A percentile compares a stretch with the other conserved stretches of the same genome.
These are phyloP conservation scores for Nothoprocta perdicaria DNA, from an alignment of 2,113 vertebrate species.

Conservation along the genomic window DNA sequence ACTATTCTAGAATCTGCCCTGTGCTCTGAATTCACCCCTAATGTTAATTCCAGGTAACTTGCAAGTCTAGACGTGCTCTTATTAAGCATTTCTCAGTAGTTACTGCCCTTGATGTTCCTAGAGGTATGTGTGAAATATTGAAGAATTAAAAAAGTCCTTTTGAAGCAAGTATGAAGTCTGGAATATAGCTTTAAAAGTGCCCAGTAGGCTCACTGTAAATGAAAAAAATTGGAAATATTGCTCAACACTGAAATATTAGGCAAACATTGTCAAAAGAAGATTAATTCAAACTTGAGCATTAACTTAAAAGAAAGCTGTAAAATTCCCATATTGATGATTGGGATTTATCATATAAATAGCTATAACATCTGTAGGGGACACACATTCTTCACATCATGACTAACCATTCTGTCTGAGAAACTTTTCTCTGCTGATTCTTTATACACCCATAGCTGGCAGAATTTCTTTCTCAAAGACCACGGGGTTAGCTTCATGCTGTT, in stretches of 20 bases:
- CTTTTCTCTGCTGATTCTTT: slow-evolving; percentile 56
- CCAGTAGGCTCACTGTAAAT: slow-evolving; percentile 50
- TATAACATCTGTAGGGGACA: slow-evolving; percentile 73
- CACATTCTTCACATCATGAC: slow-evolving; percentile 63
- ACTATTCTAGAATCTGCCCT: not conserved
- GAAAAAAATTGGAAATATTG: slow-evolving; percentile 61
- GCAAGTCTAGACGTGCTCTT: not conserved
- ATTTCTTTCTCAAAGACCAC: slow-evolving; percentile 62
- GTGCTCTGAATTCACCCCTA: slow-evolving; percentile 10
- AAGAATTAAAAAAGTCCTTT: slow-evolving; percentile 41
- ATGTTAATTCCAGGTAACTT: slow-evolving; percentile 22
- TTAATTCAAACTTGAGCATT: slow-evolving; percentile 71
- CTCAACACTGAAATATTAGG: slow-evolving; percentile 74
- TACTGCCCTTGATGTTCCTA: not conserved
- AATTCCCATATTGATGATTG: slow-evolving; percentile 52
- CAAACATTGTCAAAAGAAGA: slow-evolving; percentile 73
- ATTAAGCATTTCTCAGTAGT: slow-evolving; percentile 28
- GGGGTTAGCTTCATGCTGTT: slow-evolving; percentile 52
- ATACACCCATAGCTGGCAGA: slow-evolving; percentile 38
- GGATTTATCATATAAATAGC: slow-evolving; percentile 74
- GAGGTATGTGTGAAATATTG: slow-evolving; percentile 4
- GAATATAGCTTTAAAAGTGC: slow-evolving; percentile 60
- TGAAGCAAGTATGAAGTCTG: slow-evolving; percentile 42
- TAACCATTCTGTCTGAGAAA: slow-evolving; percentile 62
- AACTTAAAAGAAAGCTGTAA: slow-evolving; percentile 67